Evolutionary conservation across 1,140 invertebrate species (phyloP).

Genomic region (Pseudomyrmex concolor): DNA sequence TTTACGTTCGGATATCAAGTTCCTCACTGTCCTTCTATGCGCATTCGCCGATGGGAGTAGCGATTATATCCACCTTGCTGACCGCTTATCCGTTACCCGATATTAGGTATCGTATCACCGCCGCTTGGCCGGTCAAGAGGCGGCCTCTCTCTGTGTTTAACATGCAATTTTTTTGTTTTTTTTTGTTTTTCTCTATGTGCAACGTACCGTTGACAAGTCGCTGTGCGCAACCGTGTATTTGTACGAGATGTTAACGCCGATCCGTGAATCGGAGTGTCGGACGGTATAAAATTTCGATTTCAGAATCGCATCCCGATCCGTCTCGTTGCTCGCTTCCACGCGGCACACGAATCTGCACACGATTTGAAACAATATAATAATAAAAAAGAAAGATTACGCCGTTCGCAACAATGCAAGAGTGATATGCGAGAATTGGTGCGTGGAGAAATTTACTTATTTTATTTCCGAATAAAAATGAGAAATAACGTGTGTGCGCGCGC

Average conservation of each 20-base stretch:
- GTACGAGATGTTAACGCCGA: constrained; percentile 81
- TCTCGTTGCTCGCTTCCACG: constrained; percentile 82
- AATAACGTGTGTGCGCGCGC: too few species aligned
- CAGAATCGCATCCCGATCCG: constrained; percentile 83
- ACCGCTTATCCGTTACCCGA: constrained; percentile 23
- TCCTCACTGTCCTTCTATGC: background rate
- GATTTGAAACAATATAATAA: background rate
- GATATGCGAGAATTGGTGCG: too few species aligned
- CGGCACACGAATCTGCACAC: constrained; percentile 86
- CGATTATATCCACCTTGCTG: background rate
- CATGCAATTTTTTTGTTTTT: background rate
- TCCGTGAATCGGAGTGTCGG: constrained; percentile 82
- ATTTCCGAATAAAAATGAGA: too few species aligned
- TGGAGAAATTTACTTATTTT: too few species aligned
- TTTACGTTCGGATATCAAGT: too few species aligned
- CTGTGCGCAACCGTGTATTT: constrained; percentile 79
- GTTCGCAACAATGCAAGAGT: too few species aligned
- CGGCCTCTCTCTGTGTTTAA: background rate
- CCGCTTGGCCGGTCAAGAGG: background rate
- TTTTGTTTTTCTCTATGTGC: background rate
- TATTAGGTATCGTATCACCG: constrained; percentile 17
- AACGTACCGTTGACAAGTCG: constrained; percentile 75
- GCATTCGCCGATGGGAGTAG: too few species aligned
- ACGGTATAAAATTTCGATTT: constrained; percentile 86
- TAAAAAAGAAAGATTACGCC: background rate